Conservation (phyloP, 2,888 invertebrate species). For the Tachina lurida region DNA sequence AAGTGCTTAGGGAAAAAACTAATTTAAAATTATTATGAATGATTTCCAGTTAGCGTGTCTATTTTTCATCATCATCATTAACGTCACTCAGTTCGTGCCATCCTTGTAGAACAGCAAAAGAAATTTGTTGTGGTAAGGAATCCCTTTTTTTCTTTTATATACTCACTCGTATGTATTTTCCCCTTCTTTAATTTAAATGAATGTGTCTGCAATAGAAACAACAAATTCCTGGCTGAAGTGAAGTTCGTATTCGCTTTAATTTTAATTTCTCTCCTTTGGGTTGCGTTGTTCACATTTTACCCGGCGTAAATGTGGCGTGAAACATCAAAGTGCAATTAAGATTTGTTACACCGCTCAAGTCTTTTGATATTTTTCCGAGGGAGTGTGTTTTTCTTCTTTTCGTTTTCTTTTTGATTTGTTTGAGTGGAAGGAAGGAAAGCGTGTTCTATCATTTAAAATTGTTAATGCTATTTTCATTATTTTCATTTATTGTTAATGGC, state of each 20-base stretch:
- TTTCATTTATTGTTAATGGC: conserved; percentile 17
- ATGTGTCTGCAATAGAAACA: conserved; percentile 3
- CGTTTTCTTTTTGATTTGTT: not conserved
- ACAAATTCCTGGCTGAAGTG: conserved; percentile 20
- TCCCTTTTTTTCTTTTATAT: conserved; percentile 28
- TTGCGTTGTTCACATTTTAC: conserved; percentile 4
- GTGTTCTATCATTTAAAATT: not conserved
- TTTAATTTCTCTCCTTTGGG: not conserved
- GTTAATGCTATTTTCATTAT: conserved; percentile 34
- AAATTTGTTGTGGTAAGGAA: not conserved
- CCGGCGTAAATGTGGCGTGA: conserved; percentile 49
- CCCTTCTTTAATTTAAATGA: conserved; percentile 28
- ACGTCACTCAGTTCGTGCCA: conserved; percentile 31
- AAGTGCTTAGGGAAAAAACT: not conserved
- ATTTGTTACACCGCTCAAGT: conserved; percentile 60
- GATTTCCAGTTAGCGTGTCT: conserved; percentile 68
- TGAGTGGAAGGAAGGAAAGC: conserved; percentile 4
- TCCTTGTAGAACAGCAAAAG: conserved; percentile 18
- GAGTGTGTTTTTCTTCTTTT: conserved; percentile 9
- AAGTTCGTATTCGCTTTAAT: conserved; percentile 27
- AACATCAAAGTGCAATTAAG: conserved; percentile 66
- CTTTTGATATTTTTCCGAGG: conserved; percentile 66
- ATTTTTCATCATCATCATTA: conserved; percentile 58
- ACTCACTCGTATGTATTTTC: not conserved
- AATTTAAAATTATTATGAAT: conserved; percentile 50